Base-by-base conservation (phyloP, 1,140 invertebrate species). In the Scaptomyza hsui region DNA sequence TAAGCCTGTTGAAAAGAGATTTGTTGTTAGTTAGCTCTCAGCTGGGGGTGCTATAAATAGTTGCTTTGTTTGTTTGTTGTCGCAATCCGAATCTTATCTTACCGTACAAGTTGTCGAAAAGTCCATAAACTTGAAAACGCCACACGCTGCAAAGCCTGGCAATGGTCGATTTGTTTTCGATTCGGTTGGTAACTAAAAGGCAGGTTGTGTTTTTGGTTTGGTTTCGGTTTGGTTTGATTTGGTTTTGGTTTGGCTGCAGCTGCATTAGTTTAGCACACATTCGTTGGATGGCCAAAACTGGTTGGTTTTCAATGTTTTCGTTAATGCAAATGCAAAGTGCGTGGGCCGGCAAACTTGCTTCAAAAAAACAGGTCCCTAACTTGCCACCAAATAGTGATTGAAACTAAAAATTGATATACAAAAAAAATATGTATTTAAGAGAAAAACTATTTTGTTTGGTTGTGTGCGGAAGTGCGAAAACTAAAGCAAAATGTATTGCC, bases 271-370 rank as follows among this genome's bases (percentile, higher is more conserved):
- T 70, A 70, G 60, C 67, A 70, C 60, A 63, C 41, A 39, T 70
- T 63, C 48, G 57, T 62, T 32, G 59, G 49, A 62, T 69, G 48
- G n/a, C 48, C 41, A 12, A 70, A 70, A 70, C 67, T 63, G 67
- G 67, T 70, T 70, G 60, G 32, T 29, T 53, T 72, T 72, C 37
- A 70, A 70, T 74, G 72, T 74, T 74, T 70, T 70, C 52, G 63
- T 74, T 52, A 69, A 65, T 57, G 62, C 62, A 48, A 70, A 61
- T 57, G 39, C 52, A 48, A 62, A 64, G 53, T 71, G 72, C 60
- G 72, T 74, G 60, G 71, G 72, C 16, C 39, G 53, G 10, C 10
- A 74, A 63, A 74, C 72, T 26, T 45, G 67, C 32, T 71, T 64
- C 32, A 15, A 18, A 68, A 74, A 72, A 74, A 74, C 67, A 64